A percentile compares a stretch with the other conserved stretches of the same genome.
Conservation (phyloP, 2,113 vertebrate genomes). For the Zapus hudsonius region DNA sequence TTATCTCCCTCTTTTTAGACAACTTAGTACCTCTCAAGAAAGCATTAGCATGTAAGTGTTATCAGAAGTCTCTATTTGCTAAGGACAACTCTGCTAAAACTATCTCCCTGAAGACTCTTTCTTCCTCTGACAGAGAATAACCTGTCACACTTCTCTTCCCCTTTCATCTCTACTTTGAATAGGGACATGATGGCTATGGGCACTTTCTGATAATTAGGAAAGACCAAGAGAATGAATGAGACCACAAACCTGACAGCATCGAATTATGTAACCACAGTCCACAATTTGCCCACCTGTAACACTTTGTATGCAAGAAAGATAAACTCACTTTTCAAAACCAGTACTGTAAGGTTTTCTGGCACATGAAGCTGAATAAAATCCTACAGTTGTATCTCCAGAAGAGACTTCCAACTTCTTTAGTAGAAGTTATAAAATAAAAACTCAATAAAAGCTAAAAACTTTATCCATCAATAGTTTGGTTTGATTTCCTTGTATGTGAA, state of each 20-base stretch:
- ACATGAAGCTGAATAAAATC: neutral
- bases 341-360: neutral
- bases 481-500: neutral
- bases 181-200: neutral
- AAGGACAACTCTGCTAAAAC: neutral
- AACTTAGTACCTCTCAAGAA: neutral
- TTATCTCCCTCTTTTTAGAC: neutral
- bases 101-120: neutral
- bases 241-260: neutral
- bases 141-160: neutral
- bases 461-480: neutral
- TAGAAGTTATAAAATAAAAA: conserved; percentile 9
- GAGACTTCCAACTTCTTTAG: neutral
- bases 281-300: neutral
- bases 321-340: neutral
- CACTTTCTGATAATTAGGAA: neutral
- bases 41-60: neutral
- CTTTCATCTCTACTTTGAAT: neutral
- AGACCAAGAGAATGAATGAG: neutral
- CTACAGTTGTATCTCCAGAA: neutral
- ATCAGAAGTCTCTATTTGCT: conserved; percentile 19
- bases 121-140: neutral
- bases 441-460: neutral
- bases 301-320: neutral
- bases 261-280: neutral